Evolutionary conservation across 2,113 vertebrate genomes (phyloP), one percentile per base, ranked within the genome.

Genomic region (Bubo bubo): DNA sequence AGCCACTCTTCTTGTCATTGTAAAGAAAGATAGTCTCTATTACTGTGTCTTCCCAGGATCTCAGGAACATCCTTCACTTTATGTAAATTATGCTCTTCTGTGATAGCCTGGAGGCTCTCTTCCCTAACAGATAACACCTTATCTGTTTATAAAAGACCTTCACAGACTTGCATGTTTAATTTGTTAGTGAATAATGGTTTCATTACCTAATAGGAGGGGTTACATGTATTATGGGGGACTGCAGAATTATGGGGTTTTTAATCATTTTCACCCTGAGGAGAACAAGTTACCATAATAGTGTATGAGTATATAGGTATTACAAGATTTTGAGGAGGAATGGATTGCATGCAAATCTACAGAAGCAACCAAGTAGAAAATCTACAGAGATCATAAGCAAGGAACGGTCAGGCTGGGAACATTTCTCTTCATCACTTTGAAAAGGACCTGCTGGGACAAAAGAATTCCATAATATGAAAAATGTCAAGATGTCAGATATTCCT

Each of bases 121-220:
- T 83, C 34, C 35, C 88, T 28, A 34, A 32, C 75, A 93, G 79
- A 71, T 70, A 97, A 55, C 59, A 67, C 47, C 82, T 86, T 88
- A 58, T 70, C 83, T 87, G 82, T 73, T 93, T 91, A 86, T 50
- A 63, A 81, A 85, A 90, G 72, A 53, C 77, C 45, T 91, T 47
- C 79, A 41, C 52, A 64, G 49, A 14, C 30, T 71, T 52, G 13
- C 52, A 86, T 80, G 72, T 77, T 93, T 76, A 77, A 88, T 80
- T 81, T 87, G 47, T 60, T 88, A 32, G 30, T 81, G 90, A 93
- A 77, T 84, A 92, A 88, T 81, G 39, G 56, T 50, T 92, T 93
- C 79, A 86, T 92, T 91, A 89, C 43, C 83, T 68, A 16, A 55
- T 26, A 74, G 83, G 60, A 95, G 79, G 64, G 39, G 23, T 32